Conservation (phyloP, 2,113 vertebrate species). For the Elachura formosa region DNA sequence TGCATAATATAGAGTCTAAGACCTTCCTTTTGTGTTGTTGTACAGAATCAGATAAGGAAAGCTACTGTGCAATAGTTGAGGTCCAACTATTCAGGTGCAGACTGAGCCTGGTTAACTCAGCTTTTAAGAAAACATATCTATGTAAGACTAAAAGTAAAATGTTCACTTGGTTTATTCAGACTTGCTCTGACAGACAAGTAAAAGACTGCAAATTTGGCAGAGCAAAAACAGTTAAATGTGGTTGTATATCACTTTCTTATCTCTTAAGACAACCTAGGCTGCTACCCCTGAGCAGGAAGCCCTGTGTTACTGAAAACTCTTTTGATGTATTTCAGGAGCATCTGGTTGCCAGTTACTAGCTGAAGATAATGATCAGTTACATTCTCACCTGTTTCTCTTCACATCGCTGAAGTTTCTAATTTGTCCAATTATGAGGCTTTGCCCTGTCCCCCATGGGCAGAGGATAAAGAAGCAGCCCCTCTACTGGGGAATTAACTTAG, state of each 20-base stretch:
- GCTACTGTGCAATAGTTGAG: neutral
- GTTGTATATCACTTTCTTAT: neutral
- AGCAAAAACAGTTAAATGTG: neutral
- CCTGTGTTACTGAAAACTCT: neutral
- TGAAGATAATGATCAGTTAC: constrained; percentile 68
- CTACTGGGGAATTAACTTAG: constrained; percentile 27
- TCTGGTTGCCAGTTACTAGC: constrained; percentile 60
- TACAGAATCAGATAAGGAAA: neutral
- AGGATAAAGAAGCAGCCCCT: constrained; percentile 1
- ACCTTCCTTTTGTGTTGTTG: neutral
- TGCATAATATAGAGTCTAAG: neutral
- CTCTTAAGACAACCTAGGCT: neutral
- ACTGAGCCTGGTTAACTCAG: neutral
- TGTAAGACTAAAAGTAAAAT: neutral
- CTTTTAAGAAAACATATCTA: neutral
- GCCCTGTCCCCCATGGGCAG: constrained; percentile 22
- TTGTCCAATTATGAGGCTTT: constrained; percentile 59
- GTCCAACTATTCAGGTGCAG: neutral
- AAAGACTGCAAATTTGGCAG: neutral
- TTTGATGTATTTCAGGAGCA: constrained; percentile 50
- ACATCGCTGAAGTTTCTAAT: constrained; percentile 51
- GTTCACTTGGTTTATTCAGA: neutral
- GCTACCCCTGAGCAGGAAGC: neutral
- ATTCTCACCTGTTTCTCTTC: constrained; percentile 66
- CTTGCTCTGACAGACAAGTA: neutral